Percentiles rank a stretch among this genome's conserved stretches.
Evolutionary conservation across 2,888 invertebrate genomes (phyloP).

Genomic region (Nysson spinosus): DNA sequence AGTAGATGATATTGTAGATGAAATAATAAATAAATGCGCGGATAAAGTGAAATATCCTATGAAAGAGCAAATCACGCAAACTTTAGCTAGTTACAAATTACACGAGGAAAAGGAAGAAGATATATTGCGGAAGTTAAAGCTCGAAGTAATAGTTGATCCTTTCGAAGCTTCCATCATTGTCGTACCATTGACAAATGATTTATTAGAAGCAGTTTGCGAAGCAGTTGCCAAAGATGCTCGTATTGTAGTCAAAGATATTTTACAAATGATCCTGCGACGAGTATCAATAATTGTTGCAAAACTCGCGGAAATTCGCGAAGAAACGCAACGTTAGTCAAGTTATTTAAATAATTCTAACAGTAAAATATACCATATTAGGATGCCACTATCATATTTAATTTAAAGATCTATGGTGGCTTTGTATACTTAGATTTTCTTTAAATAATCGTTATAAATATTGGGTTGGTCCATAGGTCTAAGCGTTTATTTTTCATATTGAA

Average conservation of each 20-base stretch:
- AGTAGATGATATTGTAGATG: constrained; percentile 48
- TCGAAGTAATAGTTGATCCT: constrained; percentile 48
- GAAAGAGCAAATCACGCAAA: constrained; percentile 47
- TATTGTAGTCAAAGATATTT: constrained; percentile 9
- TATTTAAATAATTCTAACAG: not conserved
- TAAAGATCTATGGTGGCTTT: too few relatives aligned
- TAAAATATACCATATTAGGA: not conserved
- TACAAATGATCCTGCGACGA: constrained; percentile 26
- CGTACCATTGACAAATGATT: constrained; percentile 36
- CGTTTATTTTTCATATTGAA: too few relatives aligned
- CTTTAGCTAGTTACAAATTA: constrained; percentile 44
- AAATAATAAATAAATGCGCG: constrained; percentile 50
- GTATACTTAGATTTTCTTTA: too few relatives aligned
- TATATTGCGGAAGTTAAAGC: constrained; percentile 47
- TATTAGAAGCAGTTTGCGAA: constrained; percentile 28
- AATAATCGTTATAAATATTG: too few relatives aligned
- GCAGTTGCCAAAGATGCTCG: constrained; percentile 35
- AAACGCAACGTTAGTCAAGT: constrained; percentile 37
- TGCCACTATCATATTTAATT: too few relatives aligned
- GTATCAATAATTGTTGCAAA: constrained; percentile 29
- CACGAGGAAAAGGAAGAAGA: constrained; percentile 52
- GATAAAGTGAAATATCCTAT: constrained; percentile 40
- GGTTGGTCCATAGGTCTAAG: too few relatives aligned
- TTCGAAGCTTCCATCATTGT: constrained; percentile 49
- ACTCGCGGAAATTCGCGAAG: constrained; percentile 38